phyloP scores from a whole-genome alignment of 2,888 invertebrate species.

The Tupiocoris notatus region DNA sequence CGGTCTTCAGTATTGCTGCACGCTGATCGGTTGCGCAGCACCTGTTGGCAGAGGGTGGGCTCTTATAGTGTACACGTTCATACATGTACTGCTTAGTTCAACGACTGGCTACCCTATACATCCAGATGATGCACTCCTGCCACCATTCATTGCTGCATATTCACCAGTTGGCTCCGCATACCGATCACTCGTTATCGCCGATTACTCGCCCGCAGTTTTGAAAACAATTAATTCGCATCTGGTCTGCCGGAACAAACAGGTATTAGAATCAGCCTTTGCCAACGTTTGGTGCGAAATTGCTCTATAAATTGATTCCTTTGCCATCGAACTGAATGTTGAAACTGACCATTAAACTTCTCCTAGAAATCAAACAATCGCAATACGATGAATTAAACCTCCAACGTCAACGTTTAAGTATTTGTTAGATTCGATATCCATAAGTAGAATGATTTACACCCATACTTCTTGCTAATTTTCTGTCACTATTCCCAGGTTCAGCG shows the following conservation, averaged over 20 bases:
- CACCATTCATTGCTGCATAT: slow-evolving; percentile 7
- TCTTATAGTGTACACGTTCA: slow-evolving; percentile 61
- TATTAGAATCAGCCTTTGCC: too few species aligned
- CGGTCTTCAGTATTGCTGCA: slow-evolving; percentile 66
- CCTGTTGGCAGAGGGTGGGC: slow-evolving; percentile 64
- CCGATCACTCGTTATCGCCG: slow-evolving; percentile 65
- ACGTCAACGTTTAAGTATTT: too few species aligned
- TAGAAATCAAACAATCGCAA: too few species aligned
- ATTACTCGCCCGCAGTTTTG: slow-evolving; percentile 66
- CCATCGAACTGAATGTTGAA: too few species aligned
- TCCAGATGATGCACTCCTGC: slow-evolving; percentile 57
- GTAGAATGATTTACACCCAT: too few species aligned
- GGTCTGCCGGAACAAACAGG: slow-evolving; percentile 71
- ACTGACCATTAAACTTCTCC: too few species aligned
- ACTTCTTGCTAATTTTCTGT: too few species aligned
- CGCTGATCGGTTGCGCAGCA: slow-evolving; percentile 66
- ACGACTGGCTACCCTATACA: slow-evolving; percentile 71
- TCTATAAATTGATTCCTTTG: too few species aligned
- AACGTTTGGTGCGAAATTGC: too few species aligned
- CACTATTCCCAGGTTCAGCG: slow-evolving; percentile 69
- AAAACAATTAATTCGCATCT: slow-evolving; percentile 59
- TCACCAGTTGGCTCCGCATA: slow-evolving; percentile 65
- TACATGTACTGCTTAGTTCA: slow-evolving; percentile 62
- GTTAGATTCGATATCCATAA: too few species aligned
- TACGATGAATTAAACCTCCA: too few species aligned